Base-by-base conservation (phyloP, 2,113 vertebrate genomes). In the Madoqua kirkii region DNA sequence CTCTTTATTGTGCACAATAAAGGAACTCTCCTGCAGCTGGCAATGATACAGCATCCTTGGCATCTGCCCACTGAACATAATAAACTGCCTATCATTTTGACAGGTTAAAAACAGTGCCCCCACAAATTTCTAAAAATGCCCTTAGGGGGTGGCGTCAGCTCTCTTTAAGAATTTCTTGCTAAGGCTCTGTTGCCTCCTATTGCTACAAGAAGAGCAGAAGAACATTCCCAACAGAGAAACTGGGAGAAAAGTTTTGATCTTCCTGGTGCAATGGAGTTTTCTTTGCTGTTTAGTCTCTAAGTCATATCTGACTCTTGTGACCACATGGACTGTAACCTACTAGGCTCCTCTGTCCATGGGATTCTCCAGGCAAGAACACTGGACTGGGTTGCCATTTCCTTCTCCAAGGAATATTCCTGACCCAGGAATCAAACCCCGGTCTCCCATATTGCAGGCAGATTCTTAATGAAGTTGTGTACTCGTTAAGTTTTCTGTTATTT, bases 131-230 rank as follows among this genome's bases (percentile, higher is more conserved):
- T n/a, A 92, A 62, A 48, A 82, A 29, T 36, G 55, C 33, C 33
- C n/a, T 27, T 48, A 19, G 3, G 0, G 6, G 6, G 14, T 64
- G 48, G 23, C 4, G 1, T 52, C 60, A 45, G 1, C 10, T 60
- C 43, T 31, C 54, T 54, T 71, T 62, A 27, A 79, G 78, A 91
- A 79, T 89, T 64, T 96, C 84, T 92, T 40, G 14, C 55, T 45
- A 71, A 93, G 57, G 21, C 48, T 40, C 31, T n/a, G 10, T 57
- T 62, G 33, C 21, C 1, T 95, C 50, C 62, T 19, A 25, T 8
- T 62, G 52, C 48, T 64, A 17, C 7, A 45, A 59, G 16, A 89
- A 59, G n/a, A 87, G 36, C 36, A 55, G 9, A 76, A 67, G 40
- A 86, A 29, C n/a, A 67, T 87, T 84, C 36, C 64, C n/a, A 84